Evolutionary conservation across 1,140 invertebrate genomes (phyloP).

Genomic region (Lepidurus arcticus): DNA sequence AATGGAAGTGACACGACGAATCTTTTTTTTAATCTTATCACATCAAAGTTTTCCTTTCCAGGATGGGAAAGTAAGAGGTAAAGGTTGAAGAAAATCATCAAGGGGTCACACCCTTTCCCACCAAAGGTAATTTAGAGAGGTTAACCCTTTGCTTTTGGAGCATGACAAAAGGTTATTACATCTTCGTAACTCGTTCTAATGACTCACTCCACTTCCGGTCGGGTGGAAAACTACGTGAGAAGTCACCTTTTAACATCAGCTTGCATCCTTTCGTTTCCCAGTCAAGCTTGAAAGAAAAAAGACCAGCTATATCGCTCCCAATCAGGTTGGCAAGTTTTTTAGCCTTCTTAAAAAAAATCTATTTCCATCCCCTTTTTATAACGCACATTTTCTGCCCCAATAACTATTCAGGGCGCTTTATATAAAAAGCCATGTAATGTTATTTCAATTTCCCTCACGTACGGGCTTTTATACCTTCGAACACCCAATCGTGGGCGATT

Average conservation of each 20-base stretch:
- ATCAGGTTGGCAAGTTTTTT: neutral
- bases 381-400: neutral
- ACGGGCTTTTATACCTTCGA: neutral
- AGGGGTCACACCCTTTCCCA: conserved; percentile 17
- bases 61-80: neutral
- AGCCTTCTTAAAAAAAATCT: neutral
- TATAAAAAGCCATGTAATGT: neutral
- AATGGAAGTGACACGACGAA: no score
- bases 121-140: conserved; percentile 4
- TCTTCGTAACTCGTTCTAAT: conserved; percentile 19
- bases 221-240: conserved; percentile 17
- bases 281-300: neutral
- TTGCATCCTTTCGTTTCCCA: neutral
- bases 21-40: no score
- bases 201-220: conserved; percentile 6
- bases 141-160: neutral
- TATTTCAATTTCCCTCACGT: neutral
- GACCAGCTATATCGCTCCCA: neutral
- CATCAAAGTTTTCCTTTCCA: neutral
- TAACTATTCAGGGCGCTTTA: neutral
- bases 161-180: conserved; percentile 15
- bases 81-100: conserved; percentile 7
- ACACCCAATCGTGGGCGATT: no score
- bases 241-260: conserved; percentile 10
- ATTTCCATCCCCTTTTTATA: neutral